phyloP scores from a whole-genome alignment of 2,797 vertebrate genomes.

The Danionella dracula region DNA sequence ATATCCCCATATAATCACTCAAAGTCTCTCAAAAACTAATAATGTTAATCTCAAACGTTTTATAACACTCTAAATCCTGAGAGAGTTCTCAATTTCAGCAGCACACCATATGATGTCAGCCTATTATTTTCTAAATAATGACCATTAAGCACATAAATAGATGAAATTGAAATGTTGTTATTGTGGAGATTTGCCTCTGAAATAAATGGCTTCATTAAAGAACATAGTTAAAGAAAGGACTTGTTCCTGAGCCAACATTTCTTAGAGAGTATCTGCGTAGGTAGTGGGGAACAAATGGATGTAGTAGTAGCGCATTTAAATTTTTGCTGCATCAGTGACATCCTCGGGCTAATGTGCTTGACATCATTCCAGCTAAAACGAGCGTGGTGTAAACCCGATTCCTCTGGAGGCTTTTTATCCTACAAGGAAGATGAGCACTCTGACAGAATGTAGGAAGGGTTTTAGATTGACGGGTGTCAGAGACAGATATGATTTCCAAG shows the following conservation, averaged over 20 bases:
- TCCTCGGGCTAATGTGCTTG: background rate
- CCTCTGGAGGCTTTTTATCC: background rate
- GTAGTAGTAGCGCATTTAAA: conserved; percentile 6
- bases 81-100: no score
- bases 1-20: no score
- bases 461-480: conserved; percentile 23
- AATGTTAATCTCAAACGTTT: no score
- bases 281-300: background rate
- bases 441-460: background rate
- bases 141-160: no score
- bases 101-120: no score
- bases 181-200: no score
- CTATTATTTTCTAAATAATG: no score
- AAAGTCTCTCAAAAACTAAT: no score
- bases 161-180: no score
- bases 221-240: background rate
- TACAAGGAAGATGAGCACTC: background rate
- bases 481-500: conserved; percentile 3
- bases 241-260: background rate
- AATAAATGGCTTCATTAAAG: background rate
- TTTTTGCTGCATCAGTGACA: conserved; percentile 16
- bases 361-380: conserved; percentile 11
- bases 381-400: background rate
- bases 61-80: no score
- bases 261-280: background rate